phyloP scores from a whole-genome alignment of 2,888 invertebrate genomes.

The Cyclophora punctaria region DNA sequence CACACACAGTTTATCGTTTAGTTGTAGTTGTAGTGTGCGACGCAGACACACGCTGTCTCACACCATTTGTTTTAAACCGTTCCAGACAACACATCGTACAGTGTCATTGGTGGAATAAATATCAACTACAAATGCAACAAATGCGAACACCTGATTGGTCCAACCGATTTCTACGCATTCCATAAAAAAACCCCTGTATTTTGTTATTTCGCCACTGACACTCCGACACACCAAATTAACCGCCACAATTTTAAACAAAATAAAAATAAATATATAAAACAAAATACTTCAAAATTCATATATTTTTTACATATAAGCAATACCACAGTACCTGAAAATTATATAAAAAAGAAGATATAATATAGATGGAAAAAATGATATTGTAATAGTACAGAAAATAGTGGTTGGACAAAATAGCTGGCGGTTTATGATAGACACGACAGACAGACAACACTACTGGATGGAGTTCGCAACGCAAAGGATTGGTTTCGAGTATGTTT shows the following conservation, averaged over 20 bases:
- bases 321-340: constrained; percentile 70
- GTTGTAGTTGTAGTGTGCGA: constrained; percentile 14
- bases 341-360: constrained; percentile 36
- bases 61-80: constrained; percentile 37
- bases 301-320: constrained; percentile 68
- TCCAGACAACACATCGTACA: constrained; percentile 29
- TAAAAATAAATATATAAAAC: constrained; percentile 8
- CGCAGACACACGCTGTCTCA: constrained; percentile 10
- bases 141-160: no score
- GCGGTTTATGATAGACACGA: constrained; percentile 30
- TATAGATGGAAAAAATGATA: constrained; percentile 28
- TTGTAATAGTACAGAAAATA: constrained; percentile 56
- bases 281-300: constrained; percentile 42
- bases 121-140: no score
- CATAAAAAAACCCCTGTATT: no score
- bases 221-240: constrained; percentile 29
- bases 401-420: constrained; percentile 44
- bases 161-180: no score
- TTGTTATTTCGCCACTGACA: constrained; percentile 9
- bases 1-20: constrained; percentile 12
- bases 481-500: constrained; percentile 22
- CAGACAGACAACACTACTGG: constrained; percentile 17
- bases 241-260: constrained; percentile 40
- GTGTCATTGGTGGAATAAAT: constrained; percentile 3
- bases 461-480: constrained; percentile 27